Evolutionary conservation across 2,113 vertebrate genomes (phyloP).

Genomic region (Mobula hypostoma): DNA sequence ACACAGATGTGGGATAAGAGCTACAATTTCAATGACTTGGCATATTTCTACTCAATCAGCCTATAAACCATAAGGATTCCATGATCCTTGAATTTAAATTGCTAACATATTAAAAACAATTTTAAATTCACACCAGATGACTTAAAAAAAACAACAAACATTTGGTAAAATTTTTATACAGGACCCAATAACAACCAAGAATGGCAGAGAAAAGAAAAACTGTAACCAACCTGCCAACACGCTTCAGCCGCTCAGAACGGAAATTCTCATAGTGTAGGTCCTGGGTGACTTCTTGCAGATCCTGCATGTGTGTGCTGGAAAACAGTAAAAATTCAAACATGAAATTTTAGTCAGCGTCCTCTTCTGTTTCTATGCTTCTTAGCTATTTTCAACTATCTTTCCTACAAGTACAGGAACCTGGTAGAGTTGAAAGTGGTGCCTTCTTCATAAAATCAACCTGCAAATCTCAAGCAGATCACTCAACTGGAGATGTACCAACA

Average conservation of each 20-base stretch:
- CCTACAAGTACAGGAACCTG: background rate
- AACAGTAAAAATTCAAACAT: background rate
- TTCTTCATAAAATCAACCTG: background rate
- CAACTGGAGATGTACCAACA: background rate
- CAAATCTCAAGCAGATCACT: background rate
- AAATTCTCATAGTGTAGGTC: conserved; percentile 84
- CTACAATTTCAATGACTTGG: background rate
- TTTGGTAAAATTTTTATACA: background rate
- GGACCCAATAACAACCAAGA: background rate
- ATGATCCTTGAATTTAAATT: background rate
- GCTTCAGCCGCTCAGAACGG: conserved; percentile 80
- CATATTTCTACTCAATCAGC: background rate
- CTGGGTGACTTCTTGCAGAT: conserved; percentile 80
- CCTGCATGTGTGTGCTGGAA: conserved; percentile 77
- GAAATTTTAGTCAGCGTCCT: background rate
- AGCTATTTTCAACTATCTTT: background rate
- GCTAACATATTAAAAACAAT: background rate
- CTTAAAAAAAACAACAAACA: background rate
- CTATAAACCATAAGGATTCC: background rate
- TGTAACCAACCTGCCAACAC: conserved; percentile 64
- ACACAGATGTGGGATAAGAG: background rate
- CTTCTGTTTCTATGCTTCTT: background rate
- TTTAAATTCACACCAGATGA: background rate
- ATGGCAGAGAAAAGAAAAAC: background rate
- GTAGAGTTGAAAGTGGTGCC: background rate